These are phyloP conservation scores for Drosophila diplacantha DNA, from an alignment of 2,888 invertebrate species.

Conservation along the genomic window DNA sequence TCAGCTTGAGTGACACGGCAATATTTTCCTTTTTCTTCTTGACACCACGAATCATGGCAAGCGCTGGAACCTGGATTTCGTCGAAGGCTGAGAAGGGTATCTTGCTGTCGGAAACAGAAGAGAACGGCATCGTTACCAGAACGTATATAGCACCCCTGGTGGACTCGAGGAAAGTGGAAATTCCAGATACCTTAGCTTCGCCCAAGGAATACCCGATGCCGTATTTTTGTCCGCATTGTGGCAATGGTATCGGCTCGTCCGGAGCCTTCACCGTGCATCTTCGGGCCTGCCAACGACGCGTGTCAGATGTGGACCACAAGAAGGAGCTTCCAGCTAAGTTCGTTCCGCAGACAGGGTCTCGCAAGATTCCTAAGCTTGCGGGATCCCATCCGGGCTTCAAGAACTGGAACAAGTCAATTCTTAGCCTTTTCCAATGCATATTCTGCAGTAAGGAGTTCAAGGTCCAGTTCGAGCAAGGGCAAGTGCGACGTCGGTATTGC, in stretches of 20 bases:
- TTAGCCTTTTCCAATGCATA: conserved; percentile 4
- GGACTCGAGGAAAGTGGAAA: not conserved
- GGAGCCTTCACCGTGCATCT: conserved; percentile 19
- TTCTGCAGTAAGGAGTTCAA: conserved; percentile 13
- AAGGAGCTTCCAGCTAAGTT: not conserved
- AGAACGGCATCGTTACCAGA: conserved; percentile 17
- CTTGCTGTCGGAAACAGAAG: conserved; percentile 21
- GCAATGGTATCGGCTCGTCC: conserved; percentile 10
- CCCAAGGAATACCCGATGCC: not conserved
- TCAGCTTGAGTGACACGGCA: conserved; percentile 6
- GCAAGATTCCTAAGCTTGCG: not conserved
- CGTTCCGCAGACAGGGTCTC: not conserved
- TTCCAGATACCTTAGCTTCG: not conserved
- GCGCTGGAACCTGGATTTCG: not conserved
- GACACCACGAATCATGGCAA: conserved; percentile 10
- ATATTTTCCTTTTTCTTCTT: not conserved
- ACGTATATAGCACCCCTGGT: conserved; percentile 13
- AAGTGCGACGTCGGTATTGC: conserved; percentile 10
- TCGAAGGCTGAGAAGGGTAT: conserved; percentile 12
- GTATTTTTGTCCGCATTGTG: conserved; percentile 13
- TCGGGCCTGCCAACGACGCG: conserved; percentile 7
- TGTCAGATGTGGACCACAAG: not conserved
- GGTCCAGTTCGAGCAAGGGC: not conserved
- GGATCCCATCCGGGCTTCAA: not conserved
- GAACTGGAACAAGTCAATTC: not conserved